Evolutionary conservation across 2,888 invertebrate genomes (phyloP).

Genomic region (Drosophila kambysellisi): DNA sequence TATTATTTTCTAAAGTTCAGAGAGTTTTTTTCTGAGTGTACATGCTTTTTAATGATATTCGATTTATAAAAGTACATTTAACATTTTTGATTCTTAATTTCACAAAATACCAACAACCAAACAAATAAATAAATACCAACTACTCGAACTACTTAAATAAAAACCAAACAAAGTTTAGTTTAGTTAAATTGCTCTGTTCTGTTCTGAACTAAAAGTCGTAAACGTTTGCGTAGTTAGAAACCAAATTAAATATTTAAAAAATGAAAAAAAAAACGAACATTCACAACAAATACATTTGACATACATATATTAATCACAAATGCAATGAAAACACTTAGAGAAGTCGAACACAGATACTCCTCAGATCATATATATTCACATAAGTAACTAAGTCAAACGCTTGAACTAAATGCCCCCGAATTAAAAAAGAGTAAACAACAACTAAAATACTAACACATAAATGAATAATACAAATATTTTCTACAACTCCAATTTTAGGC

Average conservation of each 20-base stretch:
- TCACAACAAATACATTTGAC: slow-evolving; percentile 14
- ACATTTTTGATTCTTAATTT: slow-evolving; percentile 48
- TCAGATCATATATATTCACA: slow-evolving; percentile 9
- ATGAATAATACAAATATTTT: slow-evolving; percentile 51
- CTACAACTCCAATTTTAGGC: slow-evolving; percentile 48
- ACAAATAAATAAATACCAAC: slow-evolving; percentile 37
- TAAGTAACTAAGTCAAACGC: slow-evolving; percentile 27
- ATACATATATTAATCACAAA: slow-evolving; percentile 10
- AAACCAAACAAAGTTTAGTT: slow-evolving; percentile 46
- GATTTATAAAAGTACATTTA: slow-evolving; percentile 27
- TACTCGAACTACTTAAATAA: slow-evolving; percentile 26
- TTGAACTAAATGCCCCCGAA: slow-evolving; percentile 19
- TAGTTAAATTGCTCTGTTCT: slow-evolving; percentile 61
- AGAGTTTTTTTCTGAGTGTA: slow-evolving; percentile 20
- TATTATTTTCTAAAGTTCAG: neutral
- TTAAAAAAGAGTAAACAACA: slow-evolving; percentile 6
- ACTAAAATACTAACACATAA: slow-evolving; percentile 24
- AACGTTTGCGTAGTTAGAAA: slow-evolving; percentile 57
- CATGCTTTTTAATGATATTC: slow-evolving; percentile 32
- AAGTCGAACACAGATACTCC: slow-evolving; percentile 15
- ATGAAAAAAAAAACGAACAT: slow-evolving; percentile 12
- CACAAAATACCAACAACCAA: slow-evolving; percentile 13
- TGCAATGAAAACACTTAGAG: slow-evolving; percentile 21
- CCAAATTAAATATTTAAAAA: slow-evolving; percentile 30
- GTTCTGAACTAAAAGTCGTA: slow-evolving; percentile 54